Percentiles rank a stretch among this genome's conserved stretches.
These are phyloP conservation scores for Tetropium fuscum DNA, from an alignment of 2,888 invertebrate genomes.

Conservation along the genomic window DNA sequence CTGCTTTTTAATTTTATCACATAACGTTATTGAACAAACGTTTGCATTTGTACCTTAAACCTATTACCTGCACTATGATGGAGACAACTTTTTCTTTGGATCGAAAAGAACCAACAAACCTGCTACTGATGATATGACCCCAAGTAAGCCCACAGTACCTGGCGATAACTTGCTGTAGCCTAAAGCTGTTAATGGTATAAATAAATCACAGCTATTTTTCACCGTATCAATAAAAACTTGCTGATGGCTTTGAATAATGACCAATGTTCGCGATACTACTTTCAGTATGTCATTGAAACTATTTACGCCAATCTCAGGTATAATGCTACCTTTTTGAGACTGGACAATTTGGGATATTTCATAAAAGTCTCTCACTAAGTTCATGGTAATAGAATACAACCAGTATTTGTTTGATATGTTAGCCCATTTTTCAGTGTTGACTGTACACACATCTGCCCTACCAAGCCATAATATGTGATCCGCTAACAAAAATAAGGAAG, in stretches of 20 bases:
- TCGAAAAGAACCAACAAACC: conserved; percentile 82
- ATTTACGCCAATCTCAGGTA: conserved; percentile 44
- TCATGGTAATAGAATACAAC: conserved; percentile 85
- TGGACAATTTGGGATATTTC: conserved; percentile 79
- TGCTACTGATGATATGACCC: conserved; percentile 84
- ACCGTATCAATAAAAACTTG: conserved; percentile 84
- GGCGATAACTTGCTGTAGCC: conserved; percentile 84
- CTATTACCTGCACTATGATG: conserved; percentile 60
- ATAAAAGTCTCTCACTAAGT: conserved; percentile 85
- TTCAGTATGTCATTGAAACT: conserved; percentile 49
- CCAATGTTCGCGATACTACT: conserved; percentile 45
- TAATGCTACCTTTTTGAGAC: conserved; percentile 59
- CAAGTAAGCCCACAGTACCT: conserved; percentile 81
- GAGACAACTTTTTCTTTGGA: conserved; percentile 82
- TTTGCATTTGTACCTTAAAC: conserved; percentile 7
- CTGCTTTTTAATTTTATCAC: neutral
- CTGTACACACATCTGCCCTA: conserved; percentile 74
- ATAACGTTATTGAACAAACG: neutral
- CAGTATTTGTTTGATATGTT: conserved; percentile 83
- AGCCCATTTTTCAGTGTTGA: conserved; percentile 83
- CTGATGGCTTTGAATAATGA: conserved; percentile 66
- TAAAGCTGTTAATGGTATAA: conserved; percentile 86
- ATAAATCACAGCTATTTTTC: conserved; percentile 89
- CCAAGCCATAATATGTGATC: conserved; percentile 92
- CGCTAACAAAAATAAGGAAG: conserved; percentile 82